These are phyloP conservation scores for Auanema freiburgensis DNA, from an alignment of 2,888 invertebrate genomes.

Conservation along the genomic window DNA sequence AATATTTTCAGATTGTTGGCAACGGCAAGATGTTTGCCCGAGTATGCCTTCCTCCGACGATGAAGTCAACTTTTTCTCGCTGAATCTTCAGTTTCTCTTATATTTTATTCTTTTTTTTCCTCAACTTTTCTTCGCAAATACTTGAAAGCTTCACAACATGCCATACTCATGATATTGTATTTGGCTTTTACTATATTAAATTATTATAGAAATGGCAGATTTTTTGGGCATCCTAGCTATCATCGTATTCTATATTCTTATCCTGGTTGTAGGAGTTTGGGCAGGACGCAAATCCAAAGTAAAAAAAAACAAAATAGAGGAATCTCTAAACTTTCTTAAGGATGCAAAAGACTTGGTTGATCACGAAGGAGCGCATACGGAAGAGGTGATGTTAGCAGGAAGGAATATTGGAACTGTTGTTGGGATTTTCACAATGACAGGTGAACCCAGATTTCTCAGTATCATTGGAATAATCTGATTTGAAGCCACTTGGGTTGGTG, in stretches of 20 bases:
- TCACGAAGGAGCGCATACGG: slow-evolving; percentile 74
- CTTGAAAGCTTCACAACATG: background rate
- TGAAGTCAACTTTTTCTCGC: no score
- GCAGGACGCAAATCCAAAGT: slow-evolving; percentile 85
- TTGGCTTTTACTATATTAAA: no score
- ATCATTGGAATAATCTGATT: slow-evolving; percentile 13
- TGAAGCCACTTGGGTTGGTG: slow-evolving; percentile 97
- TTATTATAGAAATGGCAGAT: slow-evolving; percentile 29
- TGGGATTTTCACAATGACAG: slow-evolving; percentile 98
- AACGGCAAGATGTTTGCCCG: no score
- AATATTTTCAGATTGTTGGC: no score
- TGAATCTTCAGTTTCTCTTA: no score
- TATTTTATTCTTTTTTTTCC: no score
- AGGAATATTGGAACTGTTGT: slow-evolving; percentile 91
- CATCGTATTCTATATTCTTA: slow-evolving; percentile 90
- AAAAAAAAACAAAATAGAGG: background rate
- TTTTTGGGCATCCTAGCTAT: slow-evolving; percentile 83
- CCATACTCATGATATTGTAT: background rate
- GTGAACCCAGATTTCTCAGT: slow-evolving; percentile 68
- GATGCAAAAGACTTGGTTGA: slow-evolving; percentile 36
- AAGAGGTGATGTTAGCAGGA: slow-evolving; percentile 97
- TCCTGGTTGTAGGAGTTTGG: slow-evolving; percentile 94
- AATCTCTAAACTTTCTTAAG: slow-evolving; percentile 12
- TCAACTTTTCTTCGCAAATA: background rate
- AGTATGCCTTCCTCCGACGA: no score